Percentiles rank a stretch among this genome's conserved stretches.
These are phyloP conservation scores for Galeruca laticollis DNA, from an alignment of 2,888 invertebrate species.

Conservation along the genomic window DNA sequence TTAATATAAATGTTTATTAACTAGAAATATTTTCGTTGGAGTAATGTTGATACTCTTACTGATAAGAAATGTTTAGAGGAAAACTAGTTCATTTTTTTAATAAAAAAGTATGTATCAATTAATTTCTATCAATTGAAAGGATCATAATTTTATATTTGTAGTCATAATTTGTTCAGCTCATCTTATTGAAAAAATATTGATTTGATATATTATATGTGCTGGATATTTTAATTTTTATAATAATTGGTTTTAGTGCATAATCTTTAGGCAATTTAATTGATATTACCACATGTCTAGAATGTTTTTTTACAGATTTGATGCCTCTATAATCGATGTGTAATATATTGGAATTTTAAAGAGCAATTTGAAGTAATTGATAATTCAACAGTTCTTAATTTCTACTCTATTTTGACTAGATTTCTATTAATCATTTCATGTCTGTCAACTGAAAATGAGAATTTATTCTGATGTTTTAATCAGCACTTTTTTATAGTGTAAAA, in stretches of 20 bases:
- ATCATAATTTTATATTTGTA: not conserved
- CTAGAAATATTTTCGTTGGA: too few relatives aligned
- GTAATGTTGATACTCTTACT: too few relatives aligned
- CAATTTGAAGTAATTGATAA: constrained; percentile 50
- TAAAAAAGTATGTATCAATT: too few relatives aligned
- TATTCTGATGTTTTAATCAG: constrained; percentile 43
- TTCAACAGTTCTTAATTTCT: constrained; percentile 49
- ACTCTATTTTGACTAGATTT: constrained; percentile 17
- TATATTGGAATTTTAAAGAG: constrained; percentile 51
- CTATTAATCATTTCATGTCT: constrained; percentile 22
- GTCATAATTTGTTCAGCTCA: not conserved
- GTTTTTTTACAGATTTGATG: constrained; percentile 50
- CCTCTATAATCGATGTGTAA: constrained; percentile 48
- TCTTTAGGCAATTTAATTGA: not conserved
- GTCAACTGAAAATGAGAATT: constrained; percentile 28
- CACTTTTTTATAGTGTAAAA: constrained; percentile 25
- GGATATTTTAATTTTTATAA: not conserved
- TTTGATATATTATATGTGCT: not conserved
- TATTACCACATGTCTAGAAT: constrained; percentile 47
- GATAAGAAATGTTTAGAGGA: too few relatives aligned
- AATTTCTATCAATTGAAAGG: not conserved
- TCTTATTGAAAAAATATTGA: not conserved
- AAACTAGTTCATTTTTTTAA: too few relatives aligned
- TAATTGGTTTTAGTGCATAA: constrained; percentile 1
- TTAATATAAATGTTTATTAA: too few relatives aligned